phyloP scores from a whole-genome alignment of 2,888 invertebrate species.

The Microctonus hyperodae region DNA sequence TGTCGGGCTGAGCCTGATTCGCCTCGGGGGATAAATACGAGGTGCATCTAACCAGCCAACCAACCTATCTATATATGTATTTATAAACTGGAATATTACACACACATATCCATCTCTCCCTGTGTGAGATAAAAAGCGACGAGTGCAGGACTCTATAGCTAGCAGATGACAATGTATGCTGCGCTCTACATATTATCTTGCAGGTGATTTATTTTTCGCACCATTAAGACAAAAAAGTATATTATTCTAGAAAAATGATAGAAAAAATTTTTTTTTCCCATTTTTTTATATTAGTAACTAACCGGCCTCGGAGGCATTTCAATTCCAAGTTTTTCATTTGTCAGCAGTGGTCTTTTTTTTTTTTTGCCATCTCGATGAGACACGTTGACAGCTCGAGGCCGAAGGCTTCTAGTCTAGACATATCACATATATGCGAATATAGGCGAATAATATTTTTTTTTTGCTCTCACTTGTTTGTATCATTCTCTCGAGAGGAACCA shows the following conservation, averaged over 20 bases:
- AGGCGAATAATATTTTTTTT: not conserved
- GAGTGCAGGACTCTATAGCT: constrained; percentile 16
- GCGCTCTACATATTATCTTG: not conserved
- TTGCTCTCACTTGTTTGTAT: not conserved
- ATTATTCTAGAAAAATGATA: not conserved
- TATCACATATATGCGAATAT: not conserved
- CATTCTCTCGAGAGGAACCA: not conserved
- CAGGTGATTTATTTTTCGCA: constrained; percentile 3
- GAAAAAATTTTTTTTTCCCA: constrained; percentile 3
- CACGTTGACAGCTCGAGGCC: constrained; percentile 13
- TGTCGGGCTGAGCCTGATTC: constrained; percentile 21
- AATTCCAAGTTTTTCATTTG: constrained; percentile 19
- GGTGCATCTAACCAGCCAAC: constrained; percentile 12
- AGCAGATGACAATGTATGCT: constrained; percentile 1
- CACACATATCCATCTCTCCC: not conserved
- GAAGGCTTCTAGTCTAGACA: constrained; percentile 1
- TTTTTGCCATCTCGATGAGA: not conserved
- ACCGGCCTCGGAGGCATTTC: constrained; percentile 18
- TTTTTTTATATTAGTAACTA: constrained; percentile 11
- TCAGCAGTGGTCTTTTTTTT: not conserved
- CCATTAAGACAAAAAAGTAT: constrained; percentile 4
- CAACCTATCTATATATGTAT: not conserved
- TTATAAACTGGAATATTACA: not conserved
- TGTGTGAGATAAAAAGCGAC: constrained; percentile 12
- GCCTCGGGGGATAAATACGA: constrained; percentile 9